Base-by-base conservation (phyloP, 2,888 invertebrate genomes). In the Pachymerium ferrugineum region DNA sequence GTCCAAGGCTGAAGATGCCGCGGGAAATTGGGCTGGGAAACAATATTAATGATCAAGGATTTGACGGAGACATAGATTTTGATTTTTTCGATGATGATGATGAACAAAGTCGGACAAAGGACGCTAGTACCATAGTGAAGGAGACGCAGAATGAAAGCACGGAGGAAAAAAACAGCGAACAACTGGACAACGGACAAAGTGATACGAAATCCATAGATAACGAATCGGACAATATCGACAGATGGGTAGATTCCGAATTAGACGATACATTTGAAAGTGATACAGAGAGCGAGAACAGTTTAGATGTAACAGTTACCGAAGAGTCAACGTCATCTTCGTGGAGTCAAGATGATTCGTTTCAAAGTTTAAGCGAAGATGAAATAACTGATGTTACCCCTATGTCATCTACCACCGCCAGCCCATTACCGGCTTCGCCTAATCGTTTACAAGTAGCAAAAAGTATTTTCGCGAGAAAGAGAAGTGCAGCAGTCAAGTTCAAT, bases 31-130 rank as follows among this genome's bases (percentile, higher is more conserved):
- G 78, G 33, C 71, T 78, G 62, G 76, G 77, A 22, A 77, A 77
- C 70, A 76, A 74, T 69, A 73, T 78, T 67, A 74, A 74, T 38
- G 78, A 78, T 74, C 73, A 76, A 29, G 77, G 77, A 74, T 75
- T 77, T 54, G 76, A 78, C 72, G 78, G 77, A 22, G 78, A 78
- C 74, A 76, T 78, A 29, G 78, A 78, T 71, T 78, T 78, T 33
- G 77, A 77, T 47, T 78, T 78, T 62, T 78, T 78, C 75, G 77
- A 76, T 31, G 76, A 70, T 19, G 33, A 70, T 35, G 73, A 73
- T 14, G 33, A 68, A 3, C 33, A 35, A 29, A 33, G 35, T 33
- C 12, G 1, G 72, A 72, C 38, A 25, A 35, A 72, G 72, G 33
- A 72, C n/a, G 31, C 8, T 16, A 31, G 14, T 31, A n/a, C 33